Evolutionary conservation across 2,888 invertebrate species (phyloP), one percentile per base, ranked within the genome.

Genomic region (Drosophila meridiana): DNA sequence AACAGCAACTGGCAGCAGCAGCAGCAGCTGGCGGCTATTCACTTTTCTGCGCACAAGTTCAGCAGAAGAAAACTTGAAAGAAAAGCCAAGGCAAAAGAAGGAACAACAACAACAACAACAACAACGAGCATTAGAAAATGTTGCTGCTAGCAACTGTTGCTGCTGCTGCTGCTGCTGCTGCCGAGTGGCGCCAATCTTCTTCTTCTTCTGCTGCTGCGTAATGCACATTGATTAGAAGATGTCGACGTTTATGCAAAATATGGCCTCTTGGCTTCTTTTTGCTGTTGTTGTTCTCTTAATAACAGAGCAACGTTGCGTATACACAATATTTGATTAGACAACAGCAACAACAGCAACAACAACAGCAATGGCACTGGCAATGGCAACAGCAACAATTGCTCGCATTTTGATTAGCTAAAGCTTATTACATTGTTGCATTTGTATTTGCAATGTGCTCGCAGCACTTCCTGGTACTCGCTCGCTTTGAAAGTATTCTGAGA

Each of bases 1-100:
- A 26, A 28, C 28, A 14, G 53, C 63, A 26, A n/a, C n/a, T n/a
- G n/a, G 30, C 38, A 14, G 48, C 82, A 73, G 61, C 69, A 28
- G 73, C 70, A 11, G n/a, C 52, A 34, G 69, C 71, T 64, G 73
- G 67, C 74, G 80, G 81, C 80, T 82, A 78, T 82, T 84, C 82
- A 83, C 87, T 83, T 83, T 86, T 86, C 86, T 69, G 82, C 82
- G 60, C 52, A 80, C 87, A 87, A 87, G 87, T 87, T 87, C 86
- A 85, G 13, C 72, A 77, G 76, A 78, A 75, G 85, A 83, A 83
- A 83, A 83, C 84, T 80, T 62, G 78, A 83, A 82, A 70, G 78
- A 83, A 83, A 81, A 77, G 59, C 76, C 79, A 82, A 66, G 70
- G 36, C 69, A 65, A 66, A 52, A 36, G 26, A 28, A 14, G 30